phyloP scores from a whole-genome alignment of 2,113 vertebrate genomes.

The Dasyornis broadbenti region DNA sequence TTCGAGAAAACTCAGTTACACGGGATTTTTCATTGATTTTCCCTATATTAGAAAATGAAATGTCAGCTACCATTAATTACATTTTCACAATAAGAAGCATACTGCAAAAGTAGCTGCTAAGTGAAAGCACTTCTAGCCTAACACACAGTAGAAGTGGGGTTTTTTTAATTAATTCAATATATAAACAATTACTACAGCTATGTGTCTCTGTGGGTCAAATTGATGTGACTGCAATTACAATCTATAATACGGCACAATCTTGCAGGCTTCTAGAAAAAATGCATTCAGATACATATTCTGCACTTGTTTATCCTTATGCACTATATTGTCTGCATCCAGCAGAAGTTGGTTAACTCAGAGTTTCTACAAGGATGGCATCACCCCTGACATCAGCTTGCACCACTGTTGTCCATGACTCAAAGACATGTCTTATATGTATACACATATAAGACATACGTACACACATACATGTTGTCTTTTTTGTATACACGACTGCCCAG shows the following conservation, averaged over 20 bases:
- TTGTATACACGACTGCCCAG: neutral
- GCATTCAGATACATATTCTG: neutral
- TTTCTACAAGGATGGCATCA: neutral
- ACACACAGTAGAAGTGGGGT: neutral
- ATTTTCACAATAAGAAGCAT: conserved; percentile 52
- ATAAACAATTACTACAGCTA: conserved; percentile 48
- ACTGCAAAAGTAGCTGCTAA: conserved; percentile 38
- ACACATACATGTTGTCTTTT: neutral
- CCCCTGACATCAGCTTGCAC: neutral
- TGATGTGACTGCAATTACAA: conserved; percentile 35
- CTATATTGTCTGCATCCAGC: neutral
- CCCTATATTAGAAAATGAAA: conserved; percentile 66
- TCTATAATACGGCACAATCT: neutral
- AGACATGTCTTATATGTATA: neutral
- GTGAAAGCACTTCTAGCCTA: conserved; percentile 47
- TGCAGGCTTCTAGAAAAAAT: conserved; percentile 6
- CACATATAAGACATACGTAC: too few species aligned
- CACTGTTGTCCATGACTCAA: neutral
- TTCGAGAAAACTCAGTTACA: conserved; percentile 64
- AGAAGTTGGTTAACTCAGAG: neutral
- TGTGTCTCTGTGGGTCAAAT: neutral
- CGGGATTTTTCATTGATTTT: conserved; percentile 68
- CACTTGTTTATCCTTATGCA: neutral
- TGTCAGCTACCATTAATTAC: conserved; percentile 68
- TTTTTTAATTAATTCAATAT: conserved; percentile 50